Evolutionary conservation across 2,113 vertebrate species (phyloP).

Genomic region (Nematolebias whitei): DNA sequence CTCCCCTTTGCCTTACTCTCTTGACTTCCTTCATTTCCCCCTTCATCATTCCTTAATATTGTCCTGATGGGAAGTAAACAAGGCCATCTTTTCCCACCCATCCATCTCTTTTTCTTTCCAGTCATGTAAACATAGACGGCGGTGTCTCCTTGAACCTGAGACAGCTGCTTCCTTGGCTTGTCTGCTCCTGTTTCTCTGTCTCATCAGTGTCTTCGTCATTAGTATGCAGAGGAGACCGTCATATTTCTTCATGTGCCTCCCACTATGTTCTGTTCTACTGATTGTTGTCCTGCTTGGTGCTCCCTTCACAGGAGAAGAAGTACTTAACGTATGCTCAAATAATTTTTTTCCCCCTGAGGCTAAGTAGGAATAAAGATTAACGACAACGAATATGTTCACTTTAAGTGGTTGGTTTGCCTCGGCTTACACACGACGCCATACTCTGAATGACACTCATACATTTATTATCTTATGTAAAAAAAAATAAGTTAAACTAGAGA

Average conservation of each 20-base stretch:
- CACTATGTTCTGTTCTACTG: conserved; percentile 7
- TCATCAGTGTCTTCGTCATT: conserved; percentile 39
- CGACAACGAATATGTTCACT: no score
- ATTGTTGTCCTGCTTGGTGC: neutral
- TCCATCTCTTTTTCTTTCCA: conserved; percentile 16
- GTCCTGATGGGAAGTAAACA: conserved; percentile 48
- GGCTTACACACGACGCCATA: no score
- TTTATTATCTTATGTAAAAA: no score
- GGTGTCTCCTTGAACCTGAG: conserved; percentile 20
- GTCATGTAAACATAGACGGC: conserved; percentile 22
- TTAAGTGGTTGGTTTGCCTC: no score
- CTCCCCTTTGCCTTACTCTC: neutral
- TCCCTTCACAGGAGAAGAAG: neutral
- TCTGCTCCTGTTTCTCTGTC: conserved; percentile 4
- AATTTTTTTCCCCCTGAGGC: no score
- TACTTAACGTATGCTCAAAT: no score
- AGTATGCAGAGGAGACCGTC: conserved; percentile 53
- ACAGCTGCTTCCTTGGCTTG: conserved; percentile 23
- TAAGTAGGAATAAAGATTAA: no score
- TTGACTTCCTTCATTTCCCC: conserved; percentile 13
- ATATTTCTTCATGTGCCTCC: conserved; percentile 44
- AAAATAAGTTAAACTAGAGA: no score
- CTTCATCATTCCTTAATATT: conserved; percentile 55
- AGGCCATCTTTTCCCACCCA: conserved; percentile 36
- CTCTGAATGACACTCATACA: no score